Conservation (phyloP, 2,113 vertebrate species). For the Addax nasomaculatus region DNA sequence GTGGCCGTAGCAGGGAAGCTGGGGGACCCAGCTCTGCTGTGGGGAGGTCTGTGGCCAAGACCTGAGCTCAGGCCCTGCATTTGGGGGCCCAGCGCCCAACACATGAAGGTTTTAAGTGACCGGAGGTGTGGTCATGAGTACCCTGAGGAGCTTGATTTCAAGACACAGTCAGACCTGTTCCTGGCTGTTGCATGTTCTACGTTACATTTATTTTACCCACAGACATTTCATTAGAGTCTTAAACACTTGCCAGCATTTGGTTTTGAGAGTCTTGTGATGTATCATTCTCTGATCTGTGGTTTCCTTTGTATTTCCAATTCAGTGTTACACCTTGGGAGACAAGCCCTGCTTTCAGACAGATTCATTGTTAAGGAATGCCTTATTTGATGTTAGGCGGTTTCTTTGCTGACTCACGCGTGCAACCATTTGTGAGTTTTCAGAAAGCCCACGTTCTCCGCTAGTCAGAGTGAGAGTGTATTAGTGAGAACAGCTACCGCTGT, state of each 20-base stretch:
- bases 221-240: neutral
- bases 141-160: too few relatives aligned
- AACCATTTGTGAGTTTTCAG: neutral
- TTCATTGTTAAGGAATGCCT: neutral
- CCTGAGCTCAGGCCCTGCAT: rapidly evolving
- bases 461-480: neutral
- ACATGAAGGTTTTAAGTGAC: neutral
- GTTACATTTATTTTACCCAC: neutral
- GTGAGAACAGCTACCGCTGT: rapidly evolving
- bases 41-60: too few relatives aligned
- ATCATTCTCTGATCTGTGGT: neutral
- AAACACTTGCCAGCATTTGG: neutral
- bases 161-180: neutral
- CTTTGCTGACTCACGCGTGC: rapidly evolving
- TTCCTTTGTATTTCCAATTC: neutral
- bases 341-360: neutral
- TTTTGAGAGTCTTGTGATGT: neutral
- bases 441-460: neutral
- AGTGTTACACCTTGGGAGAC: neutral
- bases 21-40: neutral
- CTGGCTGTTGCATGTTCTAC: rapidly evolving
- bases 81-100: rapidly evolving
- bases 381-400: neutral
- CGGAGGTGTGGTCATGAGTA: rapidly evolving
- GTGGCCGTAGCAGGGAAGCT: rapidly evolving